Evolutionary conservation across 2,113 vertebrate species (phyloP).

Genomic region (Maccullochella peelii): DNA sequence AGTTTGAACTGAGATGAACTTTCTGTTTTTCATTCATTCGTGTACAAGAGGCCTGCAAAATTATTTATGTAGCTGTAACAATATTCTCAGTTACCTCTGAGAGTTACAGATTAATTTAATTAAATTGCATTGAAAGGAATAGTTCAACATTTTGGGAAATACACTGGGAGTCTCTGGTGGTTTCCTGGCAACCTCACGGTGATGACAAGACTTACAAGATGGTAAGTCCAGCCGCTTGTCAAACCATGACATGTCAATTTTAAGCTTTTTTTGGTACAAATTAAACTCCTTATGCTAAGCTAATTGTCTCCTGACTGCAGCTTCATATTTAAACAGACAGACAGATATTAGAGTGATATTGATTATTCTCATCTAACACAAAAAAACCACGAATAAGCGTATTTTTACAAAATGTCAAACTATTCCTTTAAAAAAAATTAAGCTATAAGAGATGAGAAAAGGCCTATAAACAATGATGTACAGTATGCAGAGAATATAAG

Average conservation of each 20-base stretch:
- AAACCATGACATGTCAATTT: not conserved
- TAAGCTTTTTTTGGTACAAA: not conserved
- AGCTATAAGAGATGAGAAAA: not conserved
- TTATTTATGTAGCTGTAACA: not conserved
- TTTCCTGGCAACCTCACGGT: not conserved
- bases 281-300: not conserved
- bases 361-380: not conserved
- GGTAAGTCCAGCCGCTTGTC: not conserved
- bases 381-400: not conserved
- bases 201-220: not conserved
- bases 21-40: not conserved
- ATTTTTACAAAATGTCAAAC: conserved; percentile 20
- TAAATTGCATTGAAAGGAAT: not conserved
- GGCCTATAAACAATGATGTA: conserved; percentile 10
- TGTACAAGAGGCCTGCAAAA: not conserved
- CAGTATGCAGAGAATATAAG: conserved; percentile 56
- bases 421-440: not conserved
- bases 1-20: not conserved
- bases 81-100: not conserved
- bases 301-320: not conserved
- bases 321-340: not conserved
- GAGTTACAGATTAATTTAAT: not conserved
- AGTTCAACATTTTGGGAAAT: conserved; percentile 26
- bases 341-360: not conserved
- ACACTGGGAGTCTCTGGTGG: not conserved